Evolutionary conservation across 2,113 vertebrate genomes (phyloP), one percentile per base, ranked within the genome.

Genomic region (Equus quagga): DNA sequence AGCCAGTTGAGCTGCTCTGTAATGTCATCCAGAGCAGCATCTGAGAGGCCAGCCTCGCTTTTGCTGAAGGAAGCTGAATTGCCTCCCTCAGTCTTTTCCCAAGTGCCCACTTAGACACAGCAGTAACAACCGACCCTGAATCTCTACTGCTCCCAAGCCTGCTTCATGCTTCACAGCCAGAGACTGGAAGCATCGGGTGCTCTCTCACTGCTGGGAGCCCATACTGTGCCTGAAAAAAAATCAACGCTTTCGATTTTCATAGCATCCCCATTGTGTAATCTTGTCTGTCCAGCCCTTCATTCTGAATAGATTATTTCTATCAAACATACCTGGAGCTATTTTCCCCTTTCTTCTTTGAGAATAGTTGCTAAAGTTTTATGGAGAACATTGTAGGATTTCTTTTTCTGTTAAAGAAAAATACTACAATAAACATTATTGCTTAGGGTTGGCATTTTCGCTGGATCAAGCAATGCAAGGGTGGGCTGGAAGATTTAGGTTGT

Each of bases 371-470:
- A 91, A 80, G 6, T 60, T 95, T 92, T 69, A 69, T 28, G 26
- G 21, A 92, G 36, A 89, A 26, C 3, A 0, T 8, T 19, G 8
- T 69, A 86, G 24, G 33, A 18, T 65, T 24, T 82, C 79, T 46
- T 75, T 95, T 41, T 69, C 56, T 89, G 12, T 69, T 89, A 62
- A 96, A 76, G 41, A 82, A 88, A 94, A 91, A 24, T 26, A 69
- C 54, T 31, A 8, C 12, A 41, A 60, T 41, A 67, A 65, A 89
- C 15, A 54, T 73, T 51, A 86, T 93, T 86, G 26, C 31, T 86
- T 62, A 5, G 5, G 65, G 31, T 58, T 95, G 76, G 6, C 44
- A 64, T 91, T 88, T 90, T 28, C 44, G 18, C 46, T 76, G 49
- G 28, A 75, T 90, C 23, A 84, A 46, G 10, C 78, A 67, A 76